Evolutionary conservation across 2,888 invertebrate species (phyloP).

Genomic region (Torymus auratus): DNA sequence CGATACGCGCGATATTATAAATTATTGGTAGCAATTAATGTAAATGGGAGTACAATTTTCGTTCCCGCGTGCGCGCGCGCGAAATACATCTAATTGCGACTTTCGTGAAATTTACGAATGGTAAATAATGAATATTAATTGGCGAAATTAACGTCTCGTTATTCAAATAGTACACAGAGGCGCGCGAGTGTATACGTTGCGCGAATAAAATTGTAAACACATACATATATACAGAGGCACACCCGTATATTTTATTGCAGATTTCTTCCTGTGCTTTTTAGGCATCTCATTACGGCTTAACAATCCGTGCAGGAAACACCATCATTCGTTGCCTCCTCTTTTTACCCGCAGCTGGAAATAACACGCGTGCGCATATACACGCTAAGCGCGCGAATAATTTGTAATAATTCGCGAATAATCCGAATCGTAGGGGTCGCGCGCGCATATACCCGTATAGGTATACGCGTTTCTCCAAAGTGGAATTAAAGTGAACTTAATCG

Average conservation of each 20-base stretch:
- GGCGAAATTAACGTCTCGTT: too few species aligned
- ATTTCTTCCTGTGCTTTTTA: background rate
- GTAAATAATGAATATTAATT: too few species aligned
- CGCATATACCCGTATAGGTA: too few species aligned
- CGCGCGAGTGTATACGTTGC: background rate
- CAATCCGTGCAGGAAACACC: conserved; percentile 13
- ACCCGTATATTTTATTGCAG: too few species aligned
- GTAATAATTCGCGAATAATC: conserved; percentile 37
- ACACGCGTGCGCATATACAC: background rate
- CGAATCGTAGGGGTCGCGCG: background rate
- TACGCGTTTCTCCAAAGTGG: conserved; percentile 36
- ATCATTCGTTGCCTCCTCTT: conserved; percentile 7
- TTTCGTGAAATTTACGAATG: too few species aligned
- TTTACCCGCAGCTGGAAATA: background rate
- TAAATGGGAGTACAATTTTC: too few species aligned
- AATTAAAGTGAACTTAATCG: conserved; percentile 44
- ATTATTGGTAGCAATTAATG: too few species aligned
- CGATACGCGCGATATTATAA: too few species aligned
- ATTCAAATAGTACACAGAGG: background rate
- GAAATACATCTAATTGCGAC: too few species aligned
- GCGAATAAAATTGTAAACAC: conserved; percentile 32
- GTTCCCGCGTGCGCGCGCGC: too few species aligned
- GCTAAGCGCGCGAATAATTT: conserved; percentile 7
- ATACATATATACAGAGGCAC: background rate
- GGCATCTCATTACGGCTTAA: conserved; percentile 34